These are phyloP conservation scores for Micromys minutus DNA, from an alignment of 2,113 vertebrate species.

Conservation along the genomic window DNA sequence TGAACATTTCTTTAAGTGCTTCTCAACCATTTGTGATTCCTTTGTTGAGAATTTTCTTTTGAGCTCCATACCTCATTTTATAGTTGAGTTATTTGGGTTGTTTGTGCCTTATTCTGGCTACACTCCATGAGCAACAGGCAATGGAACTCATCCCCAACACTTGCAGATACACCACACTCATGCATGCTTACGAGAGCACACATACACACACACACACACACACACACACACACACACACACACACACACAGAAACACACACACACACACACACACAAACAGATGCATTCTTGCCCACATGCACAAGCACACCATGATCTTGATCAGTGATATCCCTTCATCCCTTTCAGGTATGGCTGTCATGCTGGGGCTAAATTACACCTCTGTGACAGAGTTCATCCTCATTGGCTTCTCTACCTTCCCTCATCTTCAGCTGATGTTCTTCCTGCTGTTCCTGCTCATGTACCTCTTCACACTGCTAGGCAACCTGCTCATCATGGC, in stretches of 20 bases:
- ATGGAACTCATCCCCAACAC: too few relatives aligned
- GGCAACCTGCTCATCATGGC: conserved; percentile 73
- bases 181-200: not conserved
- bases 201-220: not conserved
- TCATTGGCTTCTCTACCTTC: conserved; percentile 52
- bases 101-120: not conserved
- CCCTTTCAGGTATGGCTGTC: not conserved
- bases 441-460: conserved; percentile 68
- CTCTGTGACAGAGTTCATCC: conserved; percentile 66
- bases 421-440: conserved; percentile 52
- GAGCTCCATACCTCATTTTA: too few relatives aligned
- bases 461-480: conserved; percentile 72
- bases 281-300: too few relatives aligned
- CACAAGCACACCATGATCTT: too few relatives aligned
- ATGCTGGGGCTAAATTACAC: conserved; percentile 51
- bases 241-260: too few relatives aligned
- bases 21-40: too few relatives aligned
- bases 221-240: not conserved
- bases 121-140: not conserved
- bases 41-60: too few relatives aligned
- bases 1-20: too few relatives aligned
- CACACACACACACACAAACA: too few relatives aligned
- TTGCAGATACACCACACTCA: not conserved
- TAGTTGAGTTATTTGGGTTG: too few relatives aligned
- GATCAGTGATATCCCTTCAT: too few relatives aligned